Base-by-base conservation (phyloP, 2,113 vertebrate genomes). In the Brachypodius melanocephalos region DNA sequence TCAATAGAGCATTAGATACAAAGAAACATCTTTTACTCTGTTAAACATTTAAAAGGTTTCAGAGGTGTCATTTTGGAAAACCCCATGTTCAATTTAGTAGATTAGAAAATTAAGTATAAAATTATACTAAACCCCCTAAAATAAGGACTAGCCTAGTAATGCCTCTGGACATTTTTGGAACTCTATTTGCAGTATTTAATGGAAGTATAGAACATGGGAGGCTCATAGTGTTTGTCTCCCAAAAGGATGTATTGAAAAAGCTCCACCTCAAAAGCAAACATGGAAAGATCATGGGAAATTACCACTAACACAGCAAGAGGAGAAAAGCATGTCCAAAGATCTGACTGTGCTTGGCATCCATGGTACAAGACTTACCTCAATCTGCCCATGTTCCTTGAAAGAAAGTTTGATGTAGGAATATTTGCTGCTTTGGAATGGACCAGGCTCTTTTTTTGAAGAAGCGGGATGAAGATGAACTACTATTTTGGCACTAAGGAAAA, bases 361-460 rank as follows among this genome's bases (percentile, higher is more conserved):
- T 12, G n/a, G 45, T 22, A 52, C 7, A 32, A 52, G 84, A 92
- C 94, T 96, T 95, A 99, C 99, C 98, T 99, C 99, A 88, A 99
- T 99, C 97, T 99, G 99, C 11, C 99, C 99, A 85, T 99, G 99
- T 82, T 99, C 99, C 97, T 98, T 99, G 97, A 99, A 99, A 68
- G 99, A 99, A 85, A 99, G 97, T 81, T 99, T 99, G 95, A 99
- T 98, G 57, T 98, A 98, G 63, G 99, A 98, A 79, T 98, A 99
- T 95, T 98, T 99, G 98, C 99, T 99, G 48, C 97, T 98, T 97
- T 99, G 99, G 96, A 99, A 99, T 6, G 99, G 99, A 32, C 99
- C 99, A 31, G 99, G 98, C 42, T 99, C 99, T 97, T 99, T 99
- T 97, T 98, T 98, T 49, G 98, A 84, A 93, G 98, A 80, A 55